These are phyloP conservation scores for Equus przewalskii DNA, from an alignment of 2,113 vertebrate genomes.

Conservation along the genomic window DNA sequence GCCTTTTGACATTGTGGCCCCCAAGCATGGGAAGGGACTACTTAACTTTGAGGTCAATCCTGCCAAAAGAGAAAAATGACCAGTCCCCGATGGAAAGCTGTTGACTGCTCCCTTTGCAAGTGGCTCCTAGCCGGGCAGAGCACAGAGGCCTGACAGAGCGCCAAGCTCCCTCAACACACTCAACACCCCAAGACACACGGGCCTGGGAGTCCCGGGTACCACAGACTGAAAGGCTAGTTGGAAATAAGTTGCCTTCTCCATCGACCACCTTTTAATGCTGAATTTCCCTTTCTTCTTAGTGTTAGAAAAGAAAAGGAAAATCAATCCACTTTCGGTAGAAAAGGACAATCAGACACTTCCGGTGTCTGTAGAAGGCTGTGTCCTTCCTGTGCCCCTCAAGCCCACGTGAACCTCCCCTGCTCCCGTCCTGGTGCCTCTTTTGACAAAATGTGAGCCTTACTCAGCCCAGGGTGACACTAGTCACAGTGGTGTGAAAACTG, in stretches of 20 bases:
- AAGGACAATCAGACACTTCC: too few relatives aligned
- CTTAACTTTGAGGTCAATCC: neutral
- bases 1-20: accelerated
- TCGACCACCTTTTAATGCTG: neutral
- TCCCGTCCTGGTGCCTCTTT: neutral
- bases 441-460: neutral
- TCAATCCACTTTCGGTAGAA: too few relatives aligned
- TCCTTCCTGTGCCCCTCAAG: neutral
- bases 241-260: neutral
- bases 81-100: neutral
- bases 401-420: neutral
- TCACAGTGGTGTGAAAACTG: neutral
- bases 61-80: neutral
- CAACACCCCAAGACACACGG: accelerated
- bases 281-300: neutral
- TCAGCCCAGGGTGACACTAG: neutral
- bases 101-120: neutral
- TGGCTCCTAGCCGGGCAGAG: accelerated
- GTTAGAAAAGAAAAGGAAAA: neutral
- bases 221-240: neutral
- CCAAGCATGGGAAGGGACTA: neutral
- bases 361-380: accelerated
- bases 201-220: neutral
- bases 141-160: accelerated
- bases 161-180: accelerated